A percentile compares a stretch with the other conserved stretches of the same genome.
phyloP scores from a whole-genome alignment of 2,888 invertebrate species.

The Polydrusus tereticollis region DNA sequence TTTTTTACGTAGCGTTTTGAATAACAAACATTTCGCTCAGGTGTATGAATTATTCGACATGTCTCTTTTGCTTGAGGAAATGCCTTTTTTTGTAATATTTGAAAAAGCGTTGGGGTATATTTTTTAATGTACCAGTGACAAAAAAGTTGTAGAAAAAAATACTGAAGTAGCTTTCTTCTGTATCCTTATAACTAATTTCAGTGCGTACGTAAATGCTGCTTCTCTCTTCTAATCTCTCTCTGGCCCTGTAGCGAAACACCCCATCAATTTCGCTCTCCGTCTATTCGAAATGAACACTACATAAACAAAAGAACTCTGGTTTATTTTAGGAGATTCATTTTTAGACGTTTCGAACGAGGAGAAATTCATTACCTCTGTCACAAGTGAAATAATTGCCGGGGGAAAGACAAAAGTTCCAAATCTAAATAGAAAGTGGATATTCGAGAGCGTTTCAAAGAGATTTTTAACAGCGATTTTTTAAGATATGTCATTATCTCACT shows the following conservation, averaged over 20 bases:
- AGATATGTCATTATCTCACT: not conserved
- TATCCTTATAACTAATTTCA: too few species aligned
- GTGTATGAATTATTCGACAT: not conserved
- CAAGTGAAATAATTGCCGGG: slow-evolving; percentile 9
- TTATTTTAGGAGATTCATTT: slow-evolving; percentile 30
- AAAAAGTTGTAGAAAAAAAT: too few species aligned
- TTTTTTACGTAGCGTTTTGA: not conserved
- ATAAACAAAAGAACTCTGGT: slow-evolving; percentile 37
- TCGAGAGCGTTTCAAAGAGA: not conserved
- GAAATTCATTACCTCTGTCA: slow-evolving; percentile 13
- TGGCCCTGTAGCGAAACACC: not conserved
- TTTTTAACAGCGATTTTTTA: slow-evolving; percentile 8
- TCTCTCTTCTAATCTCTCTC: too few species aligned
- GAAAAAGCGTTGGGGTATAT: not conserved
- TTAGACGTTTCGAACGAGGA: slow-evolving; percentile 23
- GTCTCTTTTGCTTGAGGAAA: not conserved
- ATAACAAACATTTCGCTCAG: slow-evolving; percentile 5
- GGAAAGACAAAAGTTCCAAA: not conserved
- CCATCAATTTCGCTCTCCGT: slow-evolving; percentile 19
- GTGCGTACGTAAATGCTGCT: too few species aligned
- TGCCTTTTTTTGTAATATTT: too few species aligned
- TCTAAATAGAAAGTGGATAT: slow-evolving; percentile 9
- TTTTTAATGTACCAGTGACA: not conserved
- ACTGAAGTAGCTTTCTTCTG: too few species aligned
- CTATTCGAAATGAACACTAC: slow-evolving; percentile 22